Percentiles rank a stretch among this genome's conserved stretches.
These are phyloP conservation scores for Cantharis nigra DNA, from an alignment of 2,888 invertebrate genomes.

Conservation along the genomic window DNA sequence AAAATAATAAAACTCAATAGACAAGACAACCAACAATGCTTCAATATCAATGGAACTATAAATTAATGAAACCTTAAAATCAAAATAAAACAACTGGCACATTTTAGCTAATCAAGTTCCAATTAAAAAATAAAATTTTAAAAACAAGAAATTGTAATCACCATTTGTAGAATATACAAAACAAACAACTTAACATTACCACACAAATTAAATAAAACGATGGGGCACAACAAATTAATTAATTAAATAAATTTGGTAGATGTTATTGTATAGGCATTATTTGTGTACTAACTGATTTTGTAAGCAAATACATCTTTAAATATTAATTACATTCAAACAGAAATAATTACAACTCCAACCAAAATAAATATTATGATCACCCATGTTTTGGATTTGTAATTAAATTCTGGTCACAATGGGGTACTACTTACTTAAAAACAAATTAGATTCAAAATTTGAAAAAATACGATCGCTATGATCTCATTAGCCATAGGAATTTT, in stretches of 20 bases:
- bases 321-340: neutral
- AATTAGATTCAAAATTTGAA: no score
- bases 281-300: neutral
- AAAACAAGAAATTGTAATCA: neutral
- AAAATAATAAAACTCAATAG: slow-evolving; percentile 3
- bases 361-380: neutral
- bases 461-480: no score
- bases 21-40: neutral
- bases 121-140: neutral
- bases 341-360: neutral
- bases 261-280: neutral
- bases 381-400: neutral
- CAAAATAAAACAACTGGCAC: neutral
- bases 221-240: neutral
- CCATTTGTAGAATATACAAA: neutral
- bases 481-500: no score
- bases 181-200: neutral
- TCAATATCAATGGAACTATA: neutral
- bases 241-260: neutral
- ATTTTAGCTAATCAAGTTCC: neutral
- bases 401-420: neutral
- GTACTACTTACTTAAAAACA: neutral
- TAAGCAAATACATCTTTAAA: neutral
- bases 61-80: neutral
- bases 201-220: neutral